Evolutionary conservation across 37 sponge, comb jelly and placozoan genomes (phyloP).

Genomic region (Bolinopsis microptera): DNA sequence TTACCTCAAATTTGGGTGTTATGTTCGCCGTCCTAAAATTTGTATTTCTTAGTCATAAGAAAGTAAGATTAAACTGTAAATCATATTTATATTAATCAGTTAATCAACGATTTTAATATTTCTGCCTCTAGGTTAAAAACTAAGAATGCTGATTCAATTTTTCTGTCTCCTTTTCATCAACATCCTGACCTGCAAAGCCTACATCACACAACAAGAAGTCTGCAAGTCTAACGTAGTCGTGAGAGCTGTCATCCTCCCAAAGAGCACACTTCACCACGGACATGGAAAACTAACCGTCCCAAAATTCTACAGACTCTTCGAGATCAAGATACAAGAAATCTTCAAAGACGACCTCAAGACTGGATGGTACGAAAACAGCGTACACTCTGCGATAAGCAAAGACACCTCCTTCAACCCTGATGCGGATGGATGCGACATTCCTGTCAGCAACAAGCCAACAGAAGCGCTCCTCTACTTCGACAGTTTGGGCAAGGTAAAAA

Average conservation of each 20-base stretch:
- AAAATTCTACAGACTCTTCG: not conserved
- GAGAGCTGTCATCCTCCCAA: not conserved
- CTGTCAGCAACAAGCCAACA: not conserved
- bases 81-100: no score
- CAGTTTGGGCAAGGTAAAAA: not conserved
- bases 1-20: no score
- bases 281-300: not conserved
- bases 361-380: not conserved
- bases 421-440: not conserved
- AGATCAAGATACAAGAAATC: not conserved
- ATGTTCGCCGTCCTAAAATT: no score
- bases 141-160: not conserved
- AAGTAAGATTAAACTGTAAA: no score
- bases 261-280: not conserved
- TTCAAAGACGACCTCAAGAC: not conserved
- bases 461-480: not conserved
- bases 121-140: no score
- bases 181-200: not conserved
- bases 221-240: not conserved
- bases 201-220: not conserved
- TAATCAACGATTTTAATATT: no score
- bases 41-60: no score
- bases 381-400: not conserved
- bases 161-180: not conserved
- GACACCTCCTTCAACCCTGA: not conserved